Evolutionary conservation across 2,113 vertebrate species (phyloP).

Genomic region (Mus spicilegus): DNA sequence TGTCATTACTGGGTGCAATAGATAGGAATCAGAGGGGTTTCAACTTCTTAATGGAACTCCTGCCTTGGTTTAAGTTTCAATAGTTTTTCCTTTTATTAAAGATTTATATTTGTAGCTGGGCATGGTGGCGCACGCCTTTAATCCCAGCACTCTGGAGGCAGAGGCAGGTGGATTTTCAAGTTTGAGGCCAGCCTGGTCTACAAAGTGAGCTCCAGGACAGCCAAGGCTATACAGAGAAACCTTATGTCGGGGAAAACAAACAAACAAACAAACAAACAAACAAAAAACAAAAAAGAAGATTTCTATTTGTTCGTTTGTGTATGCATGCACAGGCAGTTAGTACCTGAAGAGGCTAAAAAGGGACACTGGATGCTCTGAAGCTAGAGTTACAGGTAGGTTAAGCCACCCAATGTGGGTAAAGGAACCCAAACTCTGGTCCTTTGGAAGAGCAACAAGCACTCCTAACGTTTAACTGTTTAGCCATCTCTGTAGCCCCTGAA

Average conservation of each 20-base stretch:
- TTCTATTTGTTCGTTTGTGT: not conserved
- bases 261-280: too few relatives aligned
- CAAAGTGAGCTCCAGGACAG: too few relatives aligned
- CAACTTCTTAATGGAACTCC: constrained; percentile 48
- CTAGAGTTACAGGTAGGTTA: not conserved
- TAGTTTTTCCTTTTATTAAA: not conserved
- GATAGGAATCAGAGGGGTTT: constrained; percentile 31
- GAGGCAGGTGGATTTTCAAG: too few relatives aligned
- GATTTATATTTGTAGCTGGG: too few relatives aligned
- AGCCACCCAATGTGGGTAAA: not conserved
- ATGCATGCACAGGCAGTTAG: too few relatives aligned
- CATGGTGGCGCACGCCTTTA: too few relatives aligned
- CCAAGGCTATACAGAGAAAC: too few relatives aligned
- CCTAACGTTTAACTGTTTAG: not conserved
- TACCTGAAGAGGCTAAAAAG: not conserved
- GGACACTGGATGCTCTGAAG: not conserved
- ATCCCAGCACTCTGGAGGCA: too few relatives aligned
- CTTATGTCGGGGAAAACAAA: too few relatives aligned
- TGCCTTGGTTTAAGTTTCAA: constrained; percentile 53
- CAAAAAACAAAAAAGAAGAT: too few relatives aligned
- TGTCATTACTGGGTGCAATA: constrained; percentile 38
- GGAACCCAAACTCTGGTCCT: not conserved
- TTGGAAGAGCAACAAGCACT: not conserved
- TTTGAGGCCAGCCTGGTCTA: too few relatives aligned
- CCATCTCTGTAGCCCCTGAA: constrained; percentile 8